These are phyloP conservation scores for Scatophagus argus DNA, from an alignment of 2,113 vertebrate genomes.

Conservation along the genomic window DNA sequence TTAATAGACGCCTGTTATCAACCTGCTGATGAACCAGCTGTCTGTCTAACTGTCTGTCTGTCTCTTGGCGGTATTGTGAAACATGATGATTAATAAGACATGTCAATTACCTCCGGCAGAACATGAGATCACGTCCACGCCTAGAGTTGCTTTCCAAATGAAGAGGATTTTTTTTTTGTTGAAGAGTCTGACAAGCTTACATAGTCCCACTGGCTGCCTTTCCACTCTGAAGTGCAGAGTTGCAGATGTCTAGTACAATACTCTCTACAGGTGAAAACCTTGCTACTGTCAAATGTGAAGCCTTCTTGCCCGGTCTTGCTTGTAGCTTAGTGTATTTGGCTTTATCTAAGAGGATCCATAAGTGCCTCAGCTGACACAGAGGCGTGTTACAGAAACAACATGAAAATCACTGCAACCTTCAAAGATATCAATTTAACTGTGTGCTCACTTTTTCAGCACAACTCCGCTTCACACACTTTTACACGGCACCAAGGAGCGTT, in stretches of 20 bases:
- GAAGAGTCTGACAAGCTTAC: not conserved
- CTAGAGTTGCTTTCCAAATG: not conserved
- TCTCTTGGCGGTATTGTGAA: slow-evolving; percentile 15
- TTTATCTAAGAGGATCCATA: not conserved
- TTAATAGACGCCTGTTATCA: slow-evolving; percentile 40
- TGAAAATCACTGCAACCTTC: too few species aligned
- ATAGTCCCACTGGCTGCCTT: not conserved
- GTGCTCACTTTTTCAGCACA: not conserved
- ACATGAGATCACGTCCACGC: not conserved
- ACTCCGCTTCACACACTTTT: not conserved
- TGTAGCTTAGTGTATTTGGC: not conserved
- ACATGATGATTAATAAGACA: slow-evolving; percentile 14
- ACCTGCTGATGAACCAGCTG: slow-evolving; percentile 8
- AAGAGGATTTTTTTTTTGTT: not conserved
- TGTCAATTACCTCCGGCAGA: slow-evolving; percentile 4
- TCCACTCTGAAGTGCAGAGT: not conserved
- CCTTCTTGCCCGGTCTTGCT: not conserved
- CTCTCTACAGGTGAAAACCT: not conserved
- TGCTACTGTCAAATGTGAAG: not conserved
- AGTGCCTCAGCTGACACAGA: not conserved
- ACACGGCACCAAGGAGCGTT: not conserved
- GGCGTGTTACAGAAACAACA: too few species aligned
- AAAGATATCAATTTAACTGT: too few species aligned
- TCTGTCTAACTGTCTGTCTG: slow-evolving; percentile 4
- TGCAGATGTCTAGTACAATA: not conserved